phyloP scores from a whole-genome alignment of 1,140 invertebrate species.

The Aphidius gifuensis region DNA sequence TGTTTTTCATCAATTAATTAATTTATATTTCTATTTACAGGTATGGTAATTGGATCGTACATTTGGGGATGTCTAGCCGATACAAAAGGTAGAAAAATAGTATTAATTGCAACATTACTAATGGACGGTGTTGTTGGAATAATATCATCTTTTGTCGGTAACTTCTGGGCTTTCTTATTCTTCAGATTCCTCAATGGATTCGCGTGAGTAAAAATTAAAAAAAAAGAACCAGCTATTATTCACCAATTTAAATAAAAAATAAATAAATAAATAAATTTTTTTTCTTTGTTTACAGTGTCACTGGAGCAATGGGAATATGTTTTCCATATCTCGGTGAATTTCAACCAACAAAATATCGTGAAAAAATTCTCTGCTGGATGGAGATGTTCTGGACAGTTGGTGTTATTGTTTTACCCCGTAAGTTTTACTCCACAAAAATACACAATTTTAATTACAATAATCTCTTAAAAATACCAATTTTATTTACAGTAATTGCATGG shows the following conservation, averaged over 20 bases:
- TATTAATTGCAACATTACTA: slow-evolving; percentile 72
- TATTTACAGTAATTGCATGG: slow-evolving; percentile 65
- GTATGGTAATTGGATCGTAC: slow-evolving; percentile 86
- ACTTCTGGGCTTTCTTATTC: slow-evolving; percentile 71
- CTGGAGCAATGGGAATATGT: slow-evolving; percentile 74
- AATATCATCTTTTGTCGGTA: slow-evolving; percentile 72
- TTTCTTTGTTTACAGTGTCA: slow-evolving; percentile 55
- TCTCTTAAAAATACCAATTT: too few relatives aligned
- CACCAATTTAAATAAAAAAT: too few relatives aligned
- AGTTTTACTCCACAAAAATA: slow-evolving; percentile 28
- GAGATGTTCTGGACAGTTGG: slow-evolving; percentile 77
- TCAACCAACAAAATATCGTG: slow-evolving; percentile 70
- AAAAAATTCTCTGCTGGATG: slow-evolving; percentile 76
- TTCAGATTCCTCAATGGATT: slow-evolving; percentile 81
- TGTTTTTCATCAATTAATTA: too few relatives aligned
- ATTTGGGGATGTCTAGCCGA: slow-evolving; percentile 86
- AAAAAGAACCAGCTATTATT: too few relatives aligned
- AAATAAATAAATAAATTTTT: slow-evolving; percentile 1
- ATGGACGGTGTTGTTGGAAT: slow-evolving; percentile 75
- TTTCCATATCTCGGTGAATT: slow-evolving; percentile 77
- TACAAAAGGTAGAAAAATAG: slow-evolving; percentile 72
- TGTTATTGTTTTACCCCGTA: slow-evolving; percentile 67
- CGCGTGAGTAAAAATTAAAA: slow-evolving; percentile 63
- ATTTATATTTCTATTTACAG: slow-evolving; percentile 46
- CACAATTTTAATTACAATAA: too few relatives aligned